Conservation (phyloP, 2,113 vertebrate species). For the Illadopsis cleaveri region DNA sequence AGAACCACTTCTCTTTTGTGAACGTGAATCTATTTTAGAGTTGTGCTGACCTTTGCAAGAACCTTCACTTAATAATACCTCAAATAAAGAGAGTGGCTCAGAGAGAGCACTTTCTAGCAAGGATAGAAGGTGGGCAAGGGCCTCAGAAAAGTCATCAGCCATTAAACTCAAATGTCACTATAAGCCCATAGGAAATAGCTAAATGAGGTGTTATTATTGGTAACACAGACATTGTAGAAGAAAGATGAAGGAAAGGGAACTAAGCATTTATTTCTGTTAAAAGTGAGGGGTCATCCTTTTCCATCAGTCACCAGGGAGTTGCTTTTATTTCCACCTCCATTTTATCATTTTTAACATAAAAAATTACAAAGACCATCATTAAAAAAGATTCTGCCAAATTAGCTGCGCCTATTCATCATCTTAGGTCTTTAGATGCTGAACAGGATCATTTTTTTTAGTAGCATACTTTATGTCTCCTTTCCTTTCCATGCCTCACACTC, state of each 20-base stretch:
- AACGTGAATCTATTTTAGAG: background rate
- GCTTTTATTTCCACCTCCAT: background rate
- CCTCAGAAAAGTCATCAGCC: background rate
- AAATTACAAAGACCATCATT: background rate
- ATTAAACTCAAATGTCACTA: slow-evolving; percentile 21
- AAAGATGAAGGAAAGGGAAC: background rate
- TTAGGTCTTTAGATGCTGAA: background rate
- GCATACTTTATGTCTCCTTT: background rate
- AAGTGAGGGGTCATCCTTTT: background rate
- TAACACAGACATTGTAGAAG: background rate
- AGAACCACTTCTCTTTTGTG: background rate
- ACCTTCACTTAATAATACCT: slow-evolving; percentile 20
- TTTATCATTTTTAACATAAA: background rate
- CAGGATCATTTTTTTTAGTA: background rate
- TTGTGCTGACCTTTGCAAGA: slow-evolving; percentile 30
- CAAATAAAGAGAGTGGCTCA: background rate
- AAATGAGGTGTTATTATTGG: background rate
- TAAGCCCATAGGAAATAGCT: background rate
- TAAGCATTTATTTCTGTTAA: background rate
- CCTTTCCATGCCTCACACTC: background rate
- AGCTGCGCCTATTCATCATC: background rate
- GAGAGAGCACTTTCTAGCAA: background rate
- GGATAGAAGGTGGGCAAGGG: background rate
- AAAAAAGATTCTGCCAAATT: background rate
- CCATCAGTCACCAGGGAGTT: background rate